phyloP scores from a whole-genome alignment of 2,888 invertebrate genomes.

The Dysmachus trigonus region DNA sequence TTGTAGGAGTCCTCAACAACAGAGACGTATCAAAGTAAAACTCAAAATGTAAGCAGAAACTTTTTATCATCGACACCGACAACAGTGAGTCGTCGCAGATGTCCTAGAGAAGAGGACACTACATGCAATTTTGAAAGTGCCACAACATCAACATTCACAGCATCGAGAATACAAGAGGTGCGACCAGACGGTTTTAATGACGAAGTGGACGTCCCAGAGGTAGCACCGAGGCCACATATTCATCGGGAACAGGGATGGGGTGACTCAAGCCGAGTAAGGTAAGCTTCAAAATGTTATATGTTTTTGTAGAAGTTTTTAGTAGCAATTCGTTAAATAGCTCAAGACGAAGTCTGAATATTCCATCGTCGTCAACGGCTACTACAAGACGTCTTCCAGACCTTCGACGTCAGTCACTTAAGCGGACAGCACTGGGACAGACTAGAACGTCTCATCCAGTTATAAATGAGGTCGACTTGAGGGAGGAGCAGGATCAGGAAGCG shows the following conservation, averaged over 20 bases:
- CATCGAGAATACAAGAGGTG: not conserved
- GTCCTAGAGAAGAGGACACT: constrained; percentile 55
- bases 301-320: not conserved
- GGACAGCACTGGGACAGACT: constrained; percentile 27
- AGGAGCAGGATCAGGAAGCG: constrained; percentile 3
- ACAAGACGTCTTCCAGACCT: constrained; percentile 52
- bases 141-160: constrained; percentile 42
- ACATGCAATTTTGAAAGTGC: constrained; percentile 54
- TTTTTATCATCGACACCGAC: constrained; percentile 47
- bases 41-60: constrained; percentile 23
- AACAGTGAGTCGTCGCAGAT: constrained; percentile 50
- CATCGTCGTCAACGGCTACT: constrained; percentile 51
- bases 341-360: constrained; percentile 59
- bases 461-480: constrained; percentile 24
- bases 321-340: constrained; percentile 53
- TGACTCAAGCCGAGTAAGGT: constrained; percentile 53
- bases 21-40: constrained; percentile 17
- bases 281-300: not conserved
- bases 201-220: not conserved
- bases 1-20: not conserved
- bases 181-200: not conserved
- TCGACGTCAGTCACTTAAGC: constrained; percentile 55
- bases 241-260: constrained; percentile 43
- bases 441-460: constrained; percentile 50
- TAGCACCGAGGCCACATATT: not conserved